These are phyloP conservation scores for Xylophagus ater DNA, from an alignment of 2,888 invertebrate species.

Conservation along the genomic window DNA sequence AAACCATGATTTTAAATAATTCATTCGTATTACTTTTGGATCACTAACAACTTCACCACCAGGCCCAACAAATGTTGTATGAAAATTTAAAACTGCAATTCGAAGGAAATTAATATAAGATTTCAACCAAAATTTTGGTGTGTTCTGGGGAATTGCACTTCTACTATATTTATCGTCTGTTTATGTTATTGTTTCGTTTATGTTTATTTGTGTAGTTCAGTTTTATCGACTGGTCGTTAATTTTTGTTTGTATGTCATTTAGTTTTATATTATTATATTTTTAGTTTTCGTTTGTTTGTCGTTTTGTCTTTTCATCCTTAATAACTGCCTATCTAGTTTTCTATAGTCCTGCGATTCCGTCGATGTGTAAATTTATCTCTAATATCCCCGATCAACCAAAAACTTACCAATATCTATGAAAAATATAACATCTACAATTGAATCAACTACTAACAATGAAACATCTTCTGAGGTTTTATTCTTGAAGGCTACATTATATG, in stretches of 20 bases:
- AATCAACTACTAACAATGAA: slow-evolving; percentile 87
- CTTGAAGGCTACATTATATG: slow-evolving; percentile 99
- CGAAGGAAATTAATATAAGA: background rate
- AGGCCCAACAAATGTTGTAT: slow-evolving; percentile 98
- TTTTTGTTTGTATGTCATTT: no score
- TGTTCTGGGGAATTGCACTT: background rate
- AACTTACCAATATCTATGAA: slow-evolving; percentile 85
- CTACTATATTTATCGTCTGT: background rate
- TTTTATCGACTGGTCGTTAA: no score
- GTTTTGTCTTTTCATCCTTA: no score
- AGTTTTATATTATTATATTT: no score
- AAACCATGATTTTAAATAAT: slow-evolving; percentile 99
- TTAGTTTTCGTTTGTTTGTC: no score
- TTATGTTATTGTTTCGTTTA: no score
- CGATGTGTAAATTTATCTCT: no score
- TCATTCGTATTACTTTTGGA: slow-evolving; percentile 95
- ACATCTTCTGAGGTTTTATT: slow-evolving; percentile 97
- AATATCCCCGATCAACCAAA: background rate
- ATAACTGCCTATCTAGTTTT: no score
- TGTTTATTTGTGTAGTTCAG: no score
- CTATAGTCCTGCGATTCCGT: no score
- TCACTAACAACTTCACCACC: slow-evolving; percentile 96
- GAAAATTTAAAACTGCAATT: slow-evolving; percentile 89
- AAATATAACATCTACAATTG: slow-evolving; percentile 99
- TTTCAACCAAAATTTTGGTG: background rate